Evolutionary conservation across 1,140 invertebrate genomes (phyloP).

Genomic region (Tenebrio molitor): DNA sequence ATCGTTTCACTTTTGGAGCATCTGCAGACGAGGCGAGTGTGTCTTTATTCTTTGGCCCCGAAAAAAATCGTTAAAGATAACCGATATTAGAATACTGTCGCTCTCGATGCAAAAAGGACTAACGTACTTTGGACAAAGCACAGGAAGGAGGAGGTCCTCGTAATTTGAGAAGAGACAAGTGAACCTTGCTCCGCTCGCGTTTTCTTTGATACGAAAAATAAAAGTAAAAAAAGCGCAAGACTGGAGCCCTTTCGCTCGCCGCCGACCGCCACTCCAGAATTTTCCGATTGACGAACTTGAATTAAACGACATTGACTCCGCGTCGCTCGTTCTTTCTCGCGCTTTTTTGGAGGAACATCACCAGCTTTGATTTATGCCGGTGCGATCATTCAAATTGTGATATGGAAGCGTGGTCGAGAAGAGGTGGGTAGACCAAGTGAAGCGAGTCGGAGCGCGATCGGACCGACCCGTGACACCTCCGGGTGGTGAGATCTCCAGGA

Average conservation of each 20-base stretch:
- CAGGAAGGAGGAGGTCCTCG: constrained; percentile 31
- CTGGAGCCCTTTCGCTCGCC: not conserved
- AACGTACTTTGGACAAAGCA: constrained; percentile 26
- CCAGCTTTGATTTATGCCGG: not conserved
- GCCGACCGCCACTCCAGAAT: not conserved
- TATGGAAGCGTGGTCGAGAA: constrained; percentile 18
- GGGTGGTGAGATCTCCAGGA: constrained; percentile 1
- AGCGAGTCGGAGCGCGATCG: constrained; percentile 26
- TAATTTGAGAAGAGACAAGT: constrained; percentile 33
- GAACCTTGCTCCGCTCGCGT: constrained; percentile 30
- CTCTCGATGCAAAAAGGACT: constrained; percentile 35
- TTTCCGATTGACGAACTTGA: constrained; percentile 4
- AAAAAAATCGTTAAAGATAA: constrained; percentile 35
- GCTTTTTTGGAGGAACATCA: not conserved
- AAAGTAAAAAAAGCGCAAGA: constrained; percentile 13
- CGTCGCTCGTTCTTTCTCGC: not conserved
- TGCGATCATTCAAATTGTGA: constrained; percentile 22
- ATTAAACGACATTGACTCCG: not conserved
- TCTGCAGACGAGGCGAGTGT: too few relatives aligned
- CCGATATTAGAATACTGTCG: constrained; percentile 38
- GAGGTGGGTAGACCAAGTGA: constrained; percentile 4
- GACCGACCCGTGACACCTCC: not conserved
- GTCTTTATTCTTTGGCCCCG: too few relatives aligned
- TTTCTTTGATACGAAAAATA: constrained; percentile 4
- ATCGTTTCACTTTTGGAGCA: too few relatives aligned